These are phyloP conservation scores for Pogoniulus pusillus DNA, from an alignment of 2,797 vertebrate genomes.

Conservation along the genomic window DNA sequence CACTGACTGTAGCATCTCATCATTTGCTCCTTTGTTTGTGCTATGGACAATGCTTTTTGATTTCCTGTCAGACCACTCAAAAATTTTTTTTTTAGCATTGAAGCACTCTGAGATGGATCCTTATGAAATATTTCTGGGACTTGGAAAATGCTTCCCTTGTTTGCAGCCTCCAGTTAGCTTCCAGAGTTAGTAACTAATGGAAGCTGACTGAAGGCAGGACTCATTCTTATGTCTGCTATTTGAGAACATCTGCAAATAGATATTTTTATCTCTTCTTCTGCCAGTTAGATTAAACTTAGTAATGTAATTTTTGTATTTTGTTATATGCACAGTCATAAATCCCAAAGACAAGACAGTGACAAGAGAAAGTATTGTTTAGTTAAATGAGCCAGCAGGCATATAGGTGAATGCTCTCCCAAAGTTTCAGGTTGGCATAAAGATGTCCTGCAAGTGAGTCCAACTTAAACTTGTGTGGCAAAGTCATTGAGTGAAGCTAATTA, in stretches of 20 bases:
- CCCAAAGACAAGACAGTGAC: neutral
- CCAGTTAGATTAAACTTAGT: conserved; percentile 21
- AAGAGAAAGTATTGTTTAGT: neutral
- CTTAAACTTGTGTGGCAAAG: neutral
- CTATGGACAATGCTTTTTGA: neutral
- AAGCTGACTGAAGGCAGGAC: neutral
- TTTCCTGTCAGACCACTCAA: neutral
- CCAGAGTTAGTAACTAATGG: conserved; percentile 2
- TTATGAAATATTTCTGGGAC: neutral
- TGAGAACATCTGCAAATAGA: conserved; percentile 34
- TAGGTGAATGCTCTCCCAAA: neutral
- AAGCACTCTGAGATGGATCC: neutral
- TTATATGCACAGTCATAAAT: neutral
- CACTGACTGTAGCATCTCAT: neutral
- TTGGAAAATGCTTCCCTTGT: conserved; percentile 8
- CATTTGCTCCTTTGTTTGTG: neutral
- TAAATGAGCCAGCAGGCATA: neutral
- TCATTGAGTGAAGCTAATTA: neutral
- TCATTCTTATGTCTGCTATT: neutral
- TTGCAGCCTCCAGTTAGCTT: neutral
- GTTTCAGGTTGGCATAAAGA: neutral
- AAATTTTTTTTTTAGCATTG: neutral
- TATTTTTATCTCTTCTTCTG: conserved; percentile 42
- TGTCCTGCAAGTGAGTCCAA: neutral
- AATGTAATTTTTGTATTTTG: conserved; percentile 17